Percentiles rank a stretch among this genome's conserved stretches.
These are phyloP conservation scores for Macrobrachium rosenbergii DNA, from an alignment of 1,140 invertebrate genomes.

Conservation along the genomic window DNA sequence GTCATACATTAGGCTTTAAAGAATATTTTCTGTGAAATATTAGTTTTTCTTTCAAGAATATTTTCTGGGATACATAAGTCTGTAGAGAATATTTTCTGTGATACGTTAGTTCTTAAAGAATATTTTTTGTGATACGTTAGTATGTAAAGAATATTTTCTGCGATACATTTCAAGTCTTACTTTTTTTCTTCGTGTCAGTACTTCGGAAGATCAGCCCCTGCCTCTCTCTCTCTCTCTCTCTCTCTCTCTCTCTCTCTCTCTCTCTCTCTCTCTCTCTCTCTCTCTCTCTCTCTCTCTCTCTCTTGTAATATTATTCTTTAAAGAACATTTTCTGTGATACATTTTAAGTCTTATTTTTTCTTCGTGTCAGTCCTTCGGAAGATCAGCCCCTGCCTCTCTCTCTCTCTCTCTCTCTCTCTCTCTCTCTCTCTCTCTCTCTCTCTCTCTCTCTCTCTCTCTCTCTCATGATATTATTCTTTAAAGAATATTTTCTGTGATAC, in stretches of 20 bases:
- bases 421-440: slow-evolving; percentile 3
- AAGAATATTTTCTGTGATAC: neutral
- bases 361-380: neutral
- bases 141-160: neutral
- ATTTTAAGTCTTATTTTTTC: neutral
- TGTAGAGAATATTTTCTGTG: no score
- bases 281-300: neutral
- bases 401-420: slow-evolving; percentile 6
- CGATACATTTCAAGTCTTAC: neutral
- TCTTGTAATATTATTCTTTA: no score
- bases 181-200: neutral
- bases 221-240: slow-evolving; percentile 13
- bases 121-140: no score
- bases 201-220: neutral
- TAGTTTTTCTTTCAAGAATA: no score
- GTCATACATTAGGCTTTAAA: no score
- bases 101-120: neutral
- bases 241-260: neutral
- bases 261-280: neutral
- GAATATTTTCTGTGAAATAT: no score
- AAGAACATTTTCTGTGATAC: neutral
- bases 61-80: neutral
- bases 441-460: neutral
- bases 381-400: neutral
- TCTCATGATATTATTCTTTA: no score